Conservation (phyloP, 2,797 vertebrate genomes). For the Mormyrus hasselquistii region DNA sequence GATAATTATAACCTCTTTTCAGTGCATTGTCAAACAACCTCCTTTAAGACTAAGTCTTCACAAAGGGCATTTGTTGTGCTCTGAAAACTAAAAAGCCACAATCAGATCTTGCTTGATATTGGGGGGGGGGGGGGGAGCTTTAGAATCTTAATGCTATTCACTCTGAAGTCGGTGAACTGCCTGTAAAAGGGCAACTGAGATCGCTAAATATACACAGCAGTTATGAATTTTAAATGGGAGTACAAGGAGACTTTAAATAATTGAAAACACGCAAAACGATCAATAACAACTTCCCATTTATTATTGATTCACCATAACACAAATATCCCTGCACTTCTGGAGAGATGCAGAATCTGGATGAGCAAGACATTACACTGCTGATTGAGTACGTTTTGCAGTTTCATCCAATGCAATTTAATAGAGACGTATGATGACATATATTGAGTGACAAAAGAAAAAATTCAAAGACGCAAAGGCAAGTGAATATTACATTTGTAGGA, state of each 20-base stretch:
- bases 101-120: background rate
- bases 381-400: background rate
- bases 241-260: slow-evolving; percentile 12
- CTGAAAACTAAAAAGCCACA: background rate
- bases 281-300: slow-evolving; percentile 16
- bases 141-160: background rate
- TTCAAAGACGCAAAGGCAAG: background rate
- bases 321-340: background rate
- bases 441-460: background rate
- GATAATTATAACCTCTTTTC: background rate
- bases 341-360: background rate
- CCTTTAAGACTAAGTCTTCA: background rate
- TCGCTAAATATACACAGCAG: background rate
- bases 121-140: too few species aligned
- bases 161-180: background rate
- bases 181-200: background rate
- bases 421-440: background rate
- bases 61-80: background rate
- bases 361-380: background rate
- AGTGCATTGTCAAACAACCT: background rate
- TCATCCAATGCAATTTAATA: background rate
- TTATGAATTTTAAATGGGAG: slow-evolving; percentile 10
- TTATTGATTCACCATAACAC: slow-evolving; percentile 15
- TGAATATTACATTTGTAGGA: background rate
- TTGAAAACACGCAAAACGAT: slow-evolving; percentile 14